Conservation (phyloP, 2,797 vertebrate species). For the Somateria mollissima region DNA sequence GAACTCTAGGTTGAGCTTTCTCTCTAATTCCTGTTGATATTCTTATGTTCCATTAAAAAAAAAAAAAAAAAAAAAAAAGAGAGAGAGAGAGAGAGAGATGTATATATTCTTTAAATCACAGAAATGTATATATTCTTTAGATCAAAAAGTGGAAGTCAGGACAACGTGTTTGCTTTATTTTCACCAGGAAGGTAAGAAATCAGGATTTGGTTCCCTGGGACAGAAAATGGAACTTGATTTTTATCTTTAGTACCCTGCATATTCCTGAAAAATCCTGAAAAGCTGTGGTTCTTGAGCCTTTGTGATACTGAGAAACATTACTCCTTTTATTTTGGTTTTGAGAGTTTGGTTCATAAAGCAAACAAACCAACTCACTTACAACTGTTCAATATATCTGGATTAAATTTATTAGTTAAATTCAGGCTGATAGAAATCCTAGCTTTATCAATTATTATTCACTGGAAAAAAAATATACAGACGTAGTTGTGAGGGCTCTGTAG, state of each 20-base stretch:
- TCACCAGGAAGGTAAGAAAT: not conserved
- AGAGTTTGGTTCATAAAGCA: not conserved
- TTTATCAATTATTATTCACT: not conserved
- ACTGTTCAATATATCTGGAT: not conserved
- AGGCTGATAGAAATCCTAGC: not conserved
- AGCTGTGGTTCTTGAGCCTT: not conserved
- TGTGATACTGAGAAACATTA: not conserved
- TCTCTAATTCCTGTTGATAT: not conserved
- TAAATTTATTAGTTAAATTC: not conserved
- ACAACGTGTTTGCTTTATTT: not conserved
- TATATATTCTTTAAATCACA: not conserved
- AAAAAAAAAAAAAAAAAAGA: not conserved
- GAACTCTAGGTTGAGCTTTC: not conserved
- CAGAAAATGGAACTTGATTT: not conserved
- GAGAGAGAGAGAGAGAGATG: no score
- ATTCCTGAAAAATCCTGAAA: not conserved
- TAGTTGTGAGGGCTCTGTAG: not conserved
- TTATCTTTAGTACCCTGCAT: not conserved
- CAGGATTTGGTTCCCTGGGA: not conserved
- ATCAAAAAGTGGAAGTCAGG: not conserved
- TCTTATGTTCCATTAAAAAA: not conserved
- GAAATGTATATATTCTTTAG: not conserved
- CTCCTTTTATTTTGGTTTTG: not conserved
- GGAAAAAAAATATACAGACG: not conserved
- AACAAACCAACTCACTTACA: not conserved